Evolutionary conservation across 2,888 invertebrate species (phyloP).

Genomic region (Teleogryllus oceanicus): DNA sequence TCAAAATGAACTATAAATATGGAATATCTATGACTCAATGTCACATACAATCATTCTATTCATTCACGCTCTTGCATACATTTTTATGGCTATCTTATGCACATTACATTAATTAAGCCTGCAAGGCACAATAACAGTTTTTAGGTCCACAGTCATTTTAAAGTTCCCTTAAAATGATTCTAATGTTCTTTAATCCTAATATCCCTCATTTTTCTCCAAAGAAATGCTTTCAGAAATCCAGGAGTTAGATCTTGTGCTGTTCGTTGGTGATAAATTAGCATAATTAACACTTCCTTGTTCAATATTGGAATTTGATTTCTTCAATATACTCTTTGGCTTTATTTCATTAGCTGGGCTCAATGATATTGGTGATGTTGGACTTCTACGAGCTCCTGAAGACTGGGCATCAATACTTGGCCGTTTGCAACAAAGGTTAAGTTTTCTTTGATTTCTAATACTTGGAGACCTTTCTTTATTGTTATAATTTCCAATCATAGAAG

Average conservation of each 20-base stretch:
- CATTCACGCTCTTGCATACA: no score
- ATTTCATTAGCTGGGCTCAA: constrained; percentile 36
- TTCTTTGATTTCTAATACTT: constrained; percentile 36
- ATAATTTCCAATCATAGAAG: constrained; percentile 37
- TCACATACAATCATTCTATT: no score
- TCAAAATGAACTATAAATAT: no score
- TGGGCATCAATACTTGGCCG: constrained; percentile 36
- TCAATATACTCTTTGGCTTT: constrained; percentile 43
- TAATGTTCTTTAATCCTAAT: neutral
- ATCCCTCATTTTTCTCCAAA: constrained; percentile 24
- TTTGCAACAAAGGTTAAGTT: constrained; percentile 37
- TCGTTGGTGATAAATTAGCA: constrained; percentile 35
- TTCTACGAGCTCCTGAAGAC: constrained; percentile 34
- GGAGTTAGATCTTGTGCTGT: constrained; percentile 37
- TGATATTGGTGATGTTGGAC: constrained; percentile 38
- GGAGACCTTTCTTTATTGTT: constrained; percentile 38
- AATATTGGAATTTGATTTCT: constrained; percentile 42
- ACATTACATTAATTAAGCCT: neutral
- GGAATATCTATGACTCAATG: no score
- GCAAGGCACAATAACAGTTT: constrained; percentile 18
- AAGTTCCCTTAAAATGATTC: neutral
- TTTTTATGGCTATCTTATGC: no score
- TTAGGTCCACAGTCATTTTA: constrained; percentile 18
- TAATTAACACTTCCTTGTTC: constrained; percentile 38
- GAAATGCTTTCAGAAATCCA: constrained; percentile 37